Base-by-base conservation (phyloP, 1,140 invertebrate species). In the Drosophila tristis region DNA sequence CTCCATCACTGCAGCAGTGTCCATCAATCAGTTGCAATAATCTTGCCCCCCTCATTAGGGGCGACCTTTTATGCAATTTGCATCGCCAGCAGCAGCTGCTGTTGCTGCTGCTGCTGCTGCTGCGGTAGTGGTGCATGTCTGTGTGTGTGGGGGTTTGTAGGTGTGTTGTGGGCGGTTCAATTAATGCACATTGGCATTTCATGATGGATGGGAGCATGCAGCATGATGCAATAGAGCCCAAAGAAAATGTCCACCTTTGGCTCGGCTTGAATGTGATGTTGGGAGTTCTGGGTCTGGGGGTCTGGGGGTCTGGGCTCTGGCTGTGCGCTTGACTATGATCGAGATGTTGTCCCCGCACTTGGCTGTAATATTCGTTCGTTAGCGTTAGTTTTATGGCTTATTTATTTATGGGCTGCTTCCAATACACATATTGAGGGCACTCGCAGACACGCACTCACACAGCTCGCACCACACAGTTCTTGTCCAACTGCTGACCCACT, bases 371-470 rank as follows among this genome's bases (percentile, higher is more conserved):
- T 50, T 58, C 42, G 45, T 62, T 62, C 54, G 54, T 55, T 76
- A 47, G 58, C 58, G 44, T 25, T 25, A 4, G 23, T 4, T 78
- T 78, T 78, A 78, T 78, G 60, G 62, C 48, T 68, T 74, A 79
- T 63, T 67, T 79, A 79, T 79, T 79, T 79, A 74, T 79, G 53
- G 68, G 4, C 11, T 59, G 59, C 66, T 23, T 15, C 62, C 53
- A 49, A 79, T 79, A 79, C 73, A 78, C 67, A 79, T 73, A 79
- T 79, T 58, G 62, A 62, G 63, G 59, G 43, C 63, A 79, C 29
- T 59, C 43, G 35, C 44, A 74, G 55, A 49, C 64, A 70, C 58
- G 55, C 73, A 76, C 54, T 63, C 20, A 35, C 11, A 20, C 23
- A 55, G 5, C 31, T 42, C 39, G 31, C 2, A 15, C n/a, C 2